These are phyloP conservation scores for Peromyscus californicus DNA, from an alignment of 2,113 vertebrate species.

Conservation along the genomic window DNA sequence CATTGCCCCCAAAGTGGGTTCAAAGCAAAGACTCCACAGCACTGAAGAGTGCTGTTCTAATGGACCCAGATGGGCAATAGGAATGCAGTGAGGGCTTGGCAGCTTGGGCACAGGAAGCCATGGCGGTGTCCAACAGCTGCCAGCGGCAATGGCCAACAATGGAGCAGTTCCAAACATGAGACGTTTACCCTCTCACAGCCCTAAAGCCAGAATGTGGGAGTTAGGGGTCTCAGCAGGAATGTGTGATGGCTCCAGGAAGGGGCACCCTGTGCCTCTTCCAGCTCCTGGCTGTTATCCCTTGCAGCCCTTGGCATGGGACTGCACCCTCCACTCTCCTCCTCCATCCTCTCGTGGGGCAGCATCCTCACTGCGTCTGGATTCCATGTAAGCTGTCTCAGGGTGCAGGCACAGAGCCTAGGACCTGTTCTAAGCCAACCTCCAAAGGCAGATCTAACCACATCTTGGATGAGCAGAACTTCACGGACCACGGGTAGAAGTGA, in stretches of 20 bases:
- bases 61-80: neutral
- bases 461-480: neutral
- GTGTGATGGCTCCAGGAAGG: fast-evolving
- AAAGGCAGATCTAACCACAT: neutral
- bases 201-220: neutral
- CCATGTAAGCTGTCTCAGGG: neutral
- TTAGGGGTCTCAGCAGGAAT: neutral
- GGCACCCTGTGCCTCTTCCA: neutral
- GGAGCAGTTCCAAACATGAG: neutral
- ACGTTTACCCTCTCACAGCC: neutral
- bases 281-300: neutral
- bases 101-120: neutral
- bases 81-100: neutral
- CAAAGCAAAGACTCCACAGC: neutral
- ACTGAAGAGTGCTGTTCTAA: neutral
- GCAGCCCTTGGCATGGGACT: too few relatives aligned
- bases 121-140: neutral
- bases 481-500: neutral
- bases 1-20: neutral
- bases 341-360: neutral
- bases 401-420: neutral
- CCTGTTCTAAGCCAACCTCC: neutral
- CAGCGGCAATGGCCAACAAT: neutral
- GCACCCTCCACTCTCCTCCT: too few relatives aligned
- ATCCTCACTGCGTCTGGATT: too few relatives aligned